Base-by-base conservation (phyloP, 1,140 invertebrate species). In the Hydropsyche tenuis region DNA sequence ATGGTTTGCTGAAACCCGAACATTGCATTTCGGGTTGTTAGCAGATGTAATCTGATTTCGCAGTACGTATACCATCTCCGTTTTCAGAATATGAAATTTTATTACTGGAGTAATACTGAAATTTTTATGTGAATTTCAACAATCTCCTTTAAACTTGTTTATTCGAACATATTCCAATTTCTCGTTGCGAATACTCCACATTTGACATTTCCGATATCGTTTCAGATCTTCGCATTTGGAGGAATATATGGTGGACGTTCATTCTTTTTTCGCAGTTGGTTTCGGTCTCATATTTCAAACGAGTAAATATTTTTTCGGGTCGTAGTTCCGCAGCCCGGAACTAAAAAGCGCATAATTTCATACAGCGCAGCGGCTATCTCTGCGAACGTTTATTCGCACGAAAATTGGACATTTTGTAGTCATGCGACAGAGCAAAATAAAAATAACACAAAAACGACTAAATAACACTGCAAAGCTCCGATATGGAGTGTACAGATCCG, bases 351-450 rank as follows among this genome's bases (percentile, higher is more conserved):
- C 43, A 68, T 68, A 48, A 68, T 68, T 68, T 68, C 14, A 25
- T 27, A 68, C 45, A 62, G 23, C 6, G 20, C 56, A 6, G 43
- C 45, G 14, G 65, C 45, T 68, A 68, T 68, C 65, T 68, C 65
- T 68, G 43, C 11, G 7, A 68, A 68, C 65, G 42, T 68, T 68
- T 68, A 68, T 68, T 48, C 45, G 65, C 42, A 30, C 43, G 65
- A 68, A 68, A 68, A 68, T 68, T 68, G 65, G 65, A 68, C 43
- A 48, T 48, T 43, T 48, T 68, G 42, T 42, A 68, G 37, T 66
- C 14, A 14, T 25, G 27, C 20, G 30, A 16, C n/a, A 27, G 11
- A 16, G 11, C 4, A 48, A 43, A 68, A 68, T 45, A 68, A 68
- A 45, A 66, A 2, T 66, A 3, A 23, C 12, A 18, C 16, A 43